Evolutionary conservation across 2,797 vertebrate species (phyloP).

Genomic region (Limosa lapponica): DNA sequence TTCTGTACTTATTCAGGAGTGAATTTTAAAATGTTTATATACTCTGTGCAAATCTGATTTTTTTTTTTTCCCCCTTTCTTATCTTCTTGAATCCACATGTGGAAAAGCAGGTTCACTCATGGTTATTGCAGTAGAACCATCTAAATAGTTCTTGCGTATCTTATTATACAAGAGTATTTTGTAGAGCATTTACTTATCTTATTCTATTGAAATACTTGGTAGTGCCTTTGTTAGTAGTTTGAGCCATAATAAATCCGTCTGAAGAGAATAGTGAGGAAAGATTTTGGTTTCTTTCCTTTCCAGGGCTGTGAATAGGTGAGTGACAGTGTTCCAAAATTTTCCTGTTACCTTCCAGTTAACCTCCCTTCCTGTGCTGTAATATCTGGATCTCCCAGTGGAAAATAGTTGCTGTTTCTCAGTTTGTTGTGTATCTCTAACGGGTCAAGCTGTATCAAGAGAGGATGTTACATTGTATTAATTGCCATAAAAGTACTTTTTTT

Average conservation of each 20-base stretch:
- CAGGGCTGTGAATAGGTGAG: background rate
- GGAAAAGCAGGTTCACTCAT: background rate
- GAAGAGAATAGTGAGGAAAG: background rate
- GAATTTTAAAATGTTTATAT: background rate
- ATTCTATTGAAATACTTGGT: fast-evolving
- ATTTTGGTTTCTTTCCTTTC: background rate
- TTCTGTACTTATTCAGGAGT: background rate
- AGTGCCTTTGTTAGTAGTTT: background rate
- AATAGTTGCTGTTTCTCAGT: background rate
- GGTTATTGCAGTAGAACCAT: background rate
- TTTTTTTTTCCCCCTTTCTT: background rate
- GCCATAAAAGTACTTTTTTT: background rate
- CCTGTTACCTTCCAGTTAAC: background rate
- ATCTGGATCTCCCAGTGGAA: background rate
- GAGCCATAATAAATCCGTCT: background rate
- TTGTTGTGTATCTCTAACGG: background rate
- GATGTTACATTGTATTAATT: background rate
- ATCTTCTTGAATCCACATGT: background rate
- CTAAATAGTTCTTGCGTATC: background rate
- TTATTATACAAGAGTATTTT: background rate
- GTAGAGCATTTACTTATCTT: background rate
- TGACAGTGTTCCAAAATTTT: background rate
- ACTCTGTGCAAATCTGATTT: background rate
- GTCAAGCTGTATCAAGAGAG: background rate
- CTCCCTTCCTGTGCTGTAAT: background rate